Evolutionary conservation across 2,797 vertebrate species (phyloP).

Genomic region (Lycodopsis pacificus): DNA sequence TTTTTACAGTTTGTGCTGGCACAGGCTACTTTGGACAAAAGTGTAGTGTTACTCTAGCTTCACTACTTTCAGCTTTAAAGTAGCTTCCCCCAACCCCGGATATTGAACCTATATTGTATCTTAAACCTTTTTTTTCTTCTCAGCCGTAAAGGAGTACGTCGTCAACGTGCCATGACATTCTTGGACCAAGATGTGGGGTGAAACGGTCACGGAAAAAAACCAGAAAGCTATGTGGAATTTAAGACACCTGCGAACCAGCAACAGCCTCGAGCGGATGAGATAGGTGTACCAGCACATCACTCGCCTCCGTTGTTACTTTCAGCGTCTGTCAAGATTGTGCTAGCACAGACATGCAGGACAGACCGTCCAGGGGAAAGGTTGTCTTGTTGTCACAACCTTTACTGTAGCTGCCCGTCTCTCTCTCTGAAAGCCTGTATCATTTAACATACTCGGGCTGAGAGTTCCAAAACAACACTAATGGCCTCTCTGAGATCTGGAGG

Average conservation of each 20-base stretch:
- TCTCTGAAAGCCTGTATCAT: conserved; percentile 64
- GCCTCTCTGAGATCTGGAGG: conserved; percentile 59
- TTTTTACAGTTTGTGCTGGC: neutral
- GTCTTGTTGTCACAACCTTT: conserved; percentile 47
- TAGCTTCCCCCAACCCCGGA: neutral
- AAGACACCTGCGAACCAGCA: conserved; percentile 28
- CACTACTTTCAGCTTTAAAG: neutral
- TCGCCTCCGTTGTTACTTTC: conserved; percentile 46
- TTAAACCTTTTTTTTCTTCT: neutral
- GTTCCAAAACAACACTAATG: conserved; percentile 81
- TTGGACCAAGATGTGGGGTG: conserved; percentile 12
- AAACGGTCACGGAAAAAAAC: conserved; percentile 50
- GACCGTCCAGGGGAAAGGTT: conserved; percentile 45
- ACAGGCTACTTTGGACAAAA: neutral
- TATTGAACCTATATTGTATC: neutral
- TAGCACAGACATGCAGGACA: conserved; percentile 53
- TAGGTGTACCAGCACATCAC: conserved; percentile 23
- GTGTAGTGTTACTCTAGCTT: neutral
- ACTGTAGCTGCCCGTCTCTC: conserved; percentile 28
- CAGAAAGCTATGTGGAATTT: conserved; percentile 28
- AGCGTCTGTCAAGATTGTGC: conserved; percentile 46
- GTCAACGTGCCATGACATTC: conserved; percentile 10
- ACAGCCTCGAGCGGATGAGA: conserved; percentile 38
- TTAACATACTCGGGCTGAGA: conserved; percentile 73
- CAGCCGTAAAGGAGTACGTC: neutral